These are phyloP conservation scores for Colistium nudipinnis DNA, from an alignment of 2,113 vertebrate species.

Conservation along the genomic window DNA sequence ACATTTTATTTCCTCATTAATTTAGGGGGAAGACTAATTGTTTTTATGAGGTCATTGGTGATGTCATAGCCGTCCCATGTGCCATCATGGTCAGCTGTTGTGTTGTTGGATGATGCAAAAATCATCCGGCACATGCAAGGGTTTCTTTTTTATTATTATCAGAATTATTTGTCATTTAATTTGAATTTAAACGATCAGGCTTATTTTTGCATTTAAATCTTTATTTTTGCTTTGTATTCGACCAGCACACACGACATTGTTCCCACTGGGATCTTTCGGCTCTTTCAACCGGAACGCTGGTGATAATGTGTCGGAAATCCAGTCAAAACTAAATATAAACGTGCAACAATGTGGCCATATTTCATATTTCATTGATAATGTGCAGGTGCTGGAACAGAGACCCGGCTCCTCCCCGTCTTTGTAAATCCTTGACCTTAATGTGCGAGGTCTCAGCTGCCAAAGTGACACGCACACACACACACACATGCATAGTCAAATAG, in stretches of 20 bases:
- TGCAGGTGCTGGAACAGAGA: conserved; percentile 14
- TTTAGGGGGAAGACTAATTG: conserved; percentile 39
- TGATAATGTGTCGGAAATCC: neutral
- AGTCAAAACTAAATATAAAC: conserved; percentile 6
- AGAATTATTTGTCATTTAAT: neutral
- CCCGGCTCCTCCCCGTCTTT: conserved; percentile 29
- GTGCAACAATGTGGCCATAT: neutral
- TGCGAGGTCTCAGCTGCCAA: conserved; percentile 57
- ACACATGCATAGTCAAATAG: conserved; percentile 14
- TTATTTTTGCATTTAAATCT: neutral
- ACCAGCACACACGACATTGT: neutral
- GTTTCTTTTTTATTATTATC: neutral
- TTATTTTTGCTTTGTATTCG: neutral
- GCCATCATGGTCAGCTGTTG: too few species aligned
- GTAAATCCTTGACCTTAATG: conserved; percentile 49
- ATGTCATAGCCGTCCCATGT: conserved; percentile 38
- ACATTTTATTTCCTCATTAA: conserved; percentile 3
- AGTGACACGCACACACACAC: conserved; percentile 33
- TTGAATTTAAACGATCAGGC: neutral
- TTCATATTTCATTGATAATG: neutral
- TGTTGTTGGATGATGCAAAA: too few species aligned
- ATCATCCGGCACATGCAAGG: too few species aligned
- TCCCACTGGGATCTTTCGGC: neutral
- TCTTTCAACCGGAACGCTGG: neutral
- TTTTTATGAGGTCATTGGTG: conserved; percentile 47